Evolutionary conservation across 37 sponge, comb jelly and placozoan genomes (phyloP), one percentile per base, ranked within the genome.

Genomic region (Crambe crambe): DNA sequence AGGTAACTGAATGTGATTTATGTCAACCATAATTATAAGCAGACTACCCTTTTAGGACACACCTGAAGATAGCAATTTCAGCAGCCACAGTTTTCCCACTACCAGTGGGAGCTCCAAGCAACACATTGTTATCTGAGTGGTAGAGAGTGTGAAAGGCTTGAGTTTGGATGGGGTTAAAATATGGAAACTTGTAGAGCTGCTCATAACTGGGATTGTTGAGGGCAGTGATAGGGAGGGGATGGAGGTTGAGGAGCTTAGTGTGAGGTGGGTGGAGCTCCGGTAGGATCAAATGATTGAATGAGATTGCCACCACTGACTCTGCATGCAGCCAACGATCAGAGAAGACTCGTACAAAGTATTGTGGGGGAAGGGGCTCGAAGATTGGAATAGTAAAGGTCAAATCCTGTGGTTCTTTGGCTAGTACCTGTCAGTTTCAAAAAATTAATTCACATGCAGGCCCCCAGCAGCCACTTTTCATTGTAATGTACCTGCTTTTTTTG

Each of bases 11-110:
- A n/a, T n/a, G n/a, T n/a, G n/a, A n/a, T n/a, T n/a, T n/a, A n/a
- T n/a, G n/a, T n/a, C n/a, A n/a, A n/a, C n/a, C n/a, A n/a, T n/a
- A n/a, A n/a, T n/a, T n/a, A n/a, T n/a, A n/a, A n/a, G n/a, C n/a
- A n/a, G n/a, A n/a, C n/a, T n/a, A n/a, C n/a, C n/a, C n/a, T n/a
- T n/a, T n/a, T n/a, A n/a, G n/a, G n/a, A n/a, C n/a, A n/a, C 72
- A 81, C 76, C 91, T 75, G 70, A 97, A 89, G 72, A 98, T 98
- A 41, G 99, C 99, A 83, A 98, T 51, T 66, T 98, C 99, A 30
- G 99, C 99, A 22, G 97, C 97, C n/a, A 98, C 92, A 3, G 99
- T 98, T 85, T 98, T 98, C 6, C 99, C 99, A 86, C 92, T 91
- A 3, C 99, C 99, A 12, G 99, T 98, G 43, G 99, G 99, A 0